phyloP scores from a whole-genome alignment of 1,140 invertebrate genomes.

The Bicyclus anynana region DNA sequence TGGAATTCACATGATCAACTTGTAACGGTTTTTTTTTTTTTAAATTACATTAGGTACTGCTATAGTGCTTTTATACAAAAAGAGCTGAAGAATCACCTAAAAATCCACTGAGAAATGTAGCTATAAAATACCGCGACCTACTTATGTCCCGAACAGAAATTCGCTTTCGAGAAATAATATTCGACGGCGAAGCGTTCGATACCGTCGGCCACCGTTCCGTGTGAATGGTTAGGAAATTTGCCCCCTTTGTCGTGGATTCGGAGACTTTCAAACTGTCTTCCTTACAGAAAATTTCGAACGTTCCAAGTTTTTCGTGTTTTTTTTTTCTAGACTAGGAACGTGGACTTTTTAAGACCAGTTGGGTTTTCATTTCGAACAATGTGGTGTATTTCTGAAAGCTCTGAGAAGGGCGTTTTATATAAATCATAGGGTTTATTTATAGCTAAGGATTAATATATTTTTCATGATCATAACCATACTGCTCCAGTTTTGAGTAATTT shows the following conservation, averaged over 20 bases:
- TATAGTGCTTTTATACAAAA: constrained; percentile 30
- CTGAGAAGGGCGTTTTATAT: no score
- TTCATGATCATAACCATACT: no score
- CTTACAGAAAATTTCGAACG: constrained; percentile 6
- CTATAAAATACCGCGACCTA: constrained; percentile 60
- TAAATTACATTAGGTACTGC: no score
- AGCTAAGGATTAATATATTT: no score
- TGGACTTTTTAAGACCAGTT: neutral
- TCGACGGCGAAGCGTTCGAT: constrained; percentile 42
- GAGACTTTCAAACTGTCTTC: constrained; percentile 19
- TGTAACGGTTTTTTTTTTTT: no score
- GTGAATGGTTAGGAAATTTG: constrained; percentile 53
- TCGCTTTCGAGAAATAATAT: constrained; percentile 55
- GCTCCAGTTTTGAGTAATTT: no score
- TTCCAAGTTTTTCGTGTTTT: neutral
- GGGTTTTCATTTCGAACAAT: neutral
- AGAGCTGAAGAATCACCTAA: constrained; percentile 22
- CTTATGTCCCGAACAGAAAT: constrained; percentile 53
- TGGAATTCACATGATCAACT: no score
- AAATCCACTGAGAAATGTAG: constrained; percentile 29
- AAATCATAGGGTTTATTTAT: no score
- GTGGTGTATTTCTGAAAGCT: no score
- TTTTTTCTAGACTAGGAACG: neutral
- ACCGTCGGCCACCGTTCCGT: constrained; percentile 33
- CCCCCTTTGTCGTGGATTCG: constrained; percentile 41